A percentile compares a stretch with the other conserved stretches of the same genome.
These are phyloP conservation scores for Sebastes melanostomus DNA, from an alignment of 2,797 vertebrate genomes.

Conservation along the genomic window DNA sequence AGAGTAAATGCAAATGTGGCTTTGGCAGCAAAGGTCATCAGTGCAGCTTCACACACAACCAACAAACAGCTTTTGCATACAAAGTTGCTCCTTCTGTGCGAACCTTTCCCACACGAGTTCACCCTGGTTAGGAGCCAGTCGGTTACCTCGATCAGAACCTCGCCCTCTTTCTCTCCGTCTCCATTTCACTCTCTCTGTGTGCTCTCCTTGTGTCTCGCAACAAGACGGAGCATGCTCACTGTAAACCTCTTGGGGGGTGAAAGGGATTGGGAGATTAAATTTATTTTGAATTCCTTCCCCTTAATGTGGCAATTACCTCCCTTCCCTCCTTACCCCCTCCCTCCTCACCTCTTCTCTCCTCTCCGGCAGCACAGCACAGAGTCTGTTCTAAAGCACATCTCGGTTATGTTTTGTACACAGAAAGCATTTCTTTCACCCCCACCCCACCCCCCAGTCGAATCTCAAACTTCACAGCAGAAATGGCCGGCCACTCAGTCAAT, in stretches of 20 bases:
- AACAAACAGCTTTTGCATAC: slow-evolving; percentile 1
- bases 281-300: slow-evolving; percentile 86
- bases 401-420: slow-evolving; percentile 77
- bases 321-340: slow-evolving; percentile 21
- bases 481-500: slow-evolving; percentile 28
- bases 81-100: slow-evolving; percentile 19
- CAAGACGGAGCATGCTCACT: slow-evolving; percentile 81
- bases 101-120: slow-evolving; percentile 43
- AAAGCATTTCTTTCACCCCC: slow-evolving; percentile 56
- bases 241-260: slow-evolving; percentile 71
- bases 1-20: slow-evolving; percentile 7
- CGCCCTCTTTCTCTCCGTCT: slow-evolving; percentile 51
- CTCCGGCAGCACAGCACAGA: slow-evolving; percentile 54
- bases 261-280: slow-evolving; percentile 83
- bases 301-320: slow-evolving; percentile 84
- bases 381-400: slow-evolving; percentile 68
- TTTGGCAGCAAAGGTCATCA: slow-evolving; percentile 20
- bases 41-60: slow-evolving; percentile 4
- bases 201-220: slow-evolving; percentile 72
- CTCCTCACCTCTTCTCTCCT: slow-evolving; percentile 39
- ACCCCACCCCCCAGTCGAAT: slow-evolving; percentile 21
- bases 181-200: slow-evolving; percentile 66
- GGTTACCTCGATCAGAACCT: slow-evolving; percentile 52
- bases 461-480: slow-evolving; percentile 58
- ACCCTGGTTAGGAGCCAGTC: slow-evolving; percentile 46